Percentiles rank a stretch among this genome's conserved stretches.
These are phyloP conservation scores for Tanytarsus gracilentus DNA, from an alignment of 2,888 invertebrate genomes.

Conservation along the genomic window DNA sequence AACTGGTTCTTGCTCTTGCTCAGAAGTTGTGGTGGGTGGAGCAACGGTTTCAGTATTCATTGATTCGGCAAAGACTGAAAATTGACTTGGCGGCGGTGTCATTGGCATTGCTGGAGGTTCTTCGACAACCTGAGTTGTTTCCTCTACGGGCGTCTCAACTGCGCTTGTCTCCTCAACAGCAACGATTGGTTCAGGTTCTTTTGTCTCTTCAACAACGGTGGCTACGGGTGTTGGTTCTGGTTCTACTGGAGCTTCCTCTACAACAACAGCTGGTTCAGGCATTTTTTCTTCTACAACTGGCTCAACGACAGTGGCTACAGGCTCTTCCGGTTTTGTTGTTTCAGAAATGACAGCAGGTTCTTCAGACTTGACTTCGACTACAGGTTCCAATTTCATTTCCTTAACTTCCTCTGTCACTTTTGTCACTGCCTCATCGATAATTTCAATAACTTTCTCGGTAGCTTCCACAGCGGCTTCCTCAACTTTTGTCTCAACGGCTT, in stretches of 20 bases:
- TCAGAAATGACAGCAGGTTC: conserved; percentile 32
- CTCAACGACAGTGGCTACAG: conserved; percentile 31
- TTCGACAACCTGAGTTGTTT: background rate
- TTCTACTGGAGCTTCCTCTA: conserved; percentile 30
- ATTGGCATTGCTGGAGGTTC: conserved; percentile 15
- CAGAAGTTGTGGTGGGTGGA: conserved; percentile 11
- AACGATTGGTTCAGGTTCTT: conserved; percentile 36
- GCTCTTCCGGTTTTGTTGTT: conserved; percentile 33
- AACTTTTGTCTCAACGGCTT: conserved; percentile 26
- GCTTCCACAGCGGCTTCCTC: conserved; percentile 20
- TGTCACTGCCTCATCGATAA: background rate
- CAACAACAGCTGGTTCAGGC: conserved; percentile 43
- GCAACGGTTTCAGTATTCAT: background rate
- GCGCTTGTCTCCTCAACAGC: background rate
- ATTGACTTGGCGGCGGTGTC: conserved; percentile 25
- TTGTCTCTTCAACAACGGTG: conserved; percentile 51
- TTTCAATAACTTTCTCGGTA: conserved; percentile 10
- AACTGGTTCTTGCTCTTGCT: background rate
- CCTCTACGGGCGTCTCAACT: background rate
- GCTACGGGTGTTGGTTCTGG: conserved; percentile 36
- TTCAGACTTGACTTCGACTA: conserved; percentile 23
- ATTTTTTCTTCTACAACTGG: conserved; percentile 42
- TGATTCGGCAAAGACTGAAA: conserved; percentile 16
- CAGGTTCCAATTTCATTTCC: conserved; percentile 22
- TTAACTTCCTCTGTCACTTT: background rate